Evolutionary conservation across 2,113 vertebrate genomes (phyloP), one percentile per base, ranked within the genome.

Genomic region (Larimichthys crocea): DNA sequence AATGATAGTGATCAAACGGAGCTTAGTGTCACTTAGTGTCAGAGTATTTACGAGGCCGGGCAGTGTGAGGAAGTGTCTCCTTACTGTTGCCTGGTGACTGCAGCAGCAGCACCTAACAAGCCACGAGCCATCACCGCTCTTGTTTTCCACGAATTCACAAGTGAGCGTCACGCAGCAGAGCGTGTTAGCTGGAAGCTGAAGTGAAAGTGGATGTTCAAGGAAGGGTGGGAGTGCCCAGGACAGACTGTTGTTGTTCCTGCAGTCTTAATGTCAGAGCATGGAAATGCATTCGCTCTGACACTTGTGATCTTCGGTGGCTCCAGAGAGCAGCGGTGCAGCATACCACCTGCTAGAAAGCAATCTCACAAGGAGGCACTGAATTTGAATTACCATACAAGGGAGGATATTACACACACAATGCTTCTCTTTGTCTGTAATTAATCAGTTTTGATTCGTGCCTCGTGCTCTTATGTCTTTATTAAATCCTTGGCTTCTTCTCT

Each of bases 11-110:
- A 46, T 61, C 29, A 40, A 64, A 5, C 24, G 22, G 19, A 2
- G 12, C 3, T 63, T 20, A 29, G 3, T 40, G 35, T 40, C 20
- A 53, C 52, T 62, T 48, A 56, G 56, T 73, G 75, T 77, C 48
- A 74, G 22, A 61, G 22, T 68, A 66, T 53, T 73, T 55, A 52
- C 57, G 55, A 29, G 71, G 50, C 11, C 53, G 68, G 42, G 49
- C 67, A 70, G 57, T 24, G 24, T n/a, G 71, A 84, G 60, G 53
- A 85, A 44, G 56, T 59, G 50, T 80, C 65, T 87, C 10, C 1
- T 35, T 70, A 31, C 69, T 46, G 86, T 89, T 87, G 84, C 88
- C 83, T 83, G 82, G 88, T 74, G 88, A 91, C 90, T 71, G 82
- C 67, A 74, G 76, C 53, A 46, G 10, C 44, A 8, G 35, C 35